phyloP scores from a whole-genome alignment of 1,140 invertebrate species.

The silkworm (Bombyx mori) region ASM3026992v2 NC_085115.1:11729501-11730000 shows the following conservation, averaged over 20 bases:
- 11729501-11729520: constrained; percentile 48
- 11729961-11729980: constrained; percentile 1
- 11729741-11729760: constrained; percentile 37
- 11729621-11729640: constrained; percentile 26
- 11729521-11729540: constrained; percentile 25
- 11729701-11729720: constrained; percentile 43
- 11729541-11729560: constrained; percentile 3
- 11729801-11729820: constrained; percentile 6
- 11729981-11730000: background rate
- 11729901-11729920: constrained; percentile 31
- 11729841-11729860: constrained; percentile 18
- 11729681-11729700: constrained; percentile 6
- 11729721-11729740: constrained; percentile 52
- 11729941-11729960: constrained; percentile 50
- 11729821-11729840: constrained; percentile 28
- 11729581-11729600: constrained; percentile 29
- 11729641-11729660: constrained; percentile 9
- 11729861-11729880: constrained; percentile 35
- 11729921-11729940: constrained; percentile 28
- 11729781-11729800: background rate
- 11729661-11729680: constrained; percentile 2
- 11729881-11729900: constrained; percentile 42
- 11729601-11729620: constrained; percentile 51
- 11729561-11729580: constrained; percentile 6
- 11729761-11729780: constrained; percentile 3